These are phyloP conservation scores for Alligator sinensis DNA, from an alignment of 2,113 vertebrate species.

Conservation along the genomic window DNA sequence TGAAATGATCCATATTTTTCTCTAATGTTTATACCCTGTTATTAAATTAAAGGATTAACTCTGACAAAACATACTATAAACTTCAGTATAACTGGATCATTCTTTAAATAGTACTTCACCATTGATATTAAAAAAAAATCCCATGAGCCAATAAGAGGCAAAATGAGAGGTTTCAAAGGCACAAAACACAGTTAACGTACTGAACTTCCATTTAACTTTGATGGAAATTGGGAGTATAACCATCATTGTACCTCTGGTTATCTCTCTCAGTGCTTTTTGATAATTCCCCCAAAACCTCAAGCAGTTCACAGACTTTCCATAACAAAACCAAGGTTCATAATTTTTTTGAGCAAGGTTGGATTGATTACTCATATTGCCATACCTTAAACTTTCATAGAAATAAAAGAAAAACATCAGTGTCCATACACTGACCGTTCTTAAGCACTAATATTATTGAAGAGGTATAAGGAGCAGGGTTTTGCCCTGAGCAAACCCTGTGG, in stretches of 20 bases:
- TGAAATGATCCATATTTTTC: conserved; percentile 39
- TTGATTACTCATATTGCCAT: background rate
- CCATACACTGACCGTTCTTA: background rate
- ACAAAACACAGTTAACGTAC: background rate
- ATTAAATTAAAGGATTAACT: conserved; percentile 57
- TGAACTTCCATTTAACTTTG: background rate
- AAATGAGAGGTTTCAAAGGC: background rate
- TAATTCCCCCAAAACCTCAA: background rate
- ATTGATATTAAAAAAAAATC: background rate
- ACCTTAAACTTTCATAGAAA: conserved; percentile 1
- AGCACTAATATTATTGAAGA: background rate
- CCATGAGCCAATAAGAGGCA: background rate
- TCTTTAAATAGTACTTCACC: conserved; percentile 20
- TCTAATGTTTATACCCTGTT: background rate
- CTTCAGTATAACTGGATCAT: conserved; percentile 1
- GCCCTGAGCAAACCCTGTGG: too few relatives aligned
- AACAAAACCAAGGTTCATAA: background rate
- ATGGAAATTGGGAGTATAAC: background rate
- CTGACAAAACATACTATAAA: conserved; percentile 49
- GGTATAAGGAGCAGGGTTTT: too few relatives aligned
- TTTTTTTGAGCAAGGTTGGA: background rate
- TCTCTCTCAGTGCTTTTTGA: background rate
- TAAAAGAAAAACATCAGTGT: conserved; percentile 12
- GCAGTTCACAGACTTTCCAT: background rate
- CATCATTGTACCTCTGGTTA: background rate